Evolutionary conservation across 2,113 vertebrate genomes (phyloP), one percentile per base, ranked within the genome.

Genomic region (Thamnaconus septentrionalis): DNA sequence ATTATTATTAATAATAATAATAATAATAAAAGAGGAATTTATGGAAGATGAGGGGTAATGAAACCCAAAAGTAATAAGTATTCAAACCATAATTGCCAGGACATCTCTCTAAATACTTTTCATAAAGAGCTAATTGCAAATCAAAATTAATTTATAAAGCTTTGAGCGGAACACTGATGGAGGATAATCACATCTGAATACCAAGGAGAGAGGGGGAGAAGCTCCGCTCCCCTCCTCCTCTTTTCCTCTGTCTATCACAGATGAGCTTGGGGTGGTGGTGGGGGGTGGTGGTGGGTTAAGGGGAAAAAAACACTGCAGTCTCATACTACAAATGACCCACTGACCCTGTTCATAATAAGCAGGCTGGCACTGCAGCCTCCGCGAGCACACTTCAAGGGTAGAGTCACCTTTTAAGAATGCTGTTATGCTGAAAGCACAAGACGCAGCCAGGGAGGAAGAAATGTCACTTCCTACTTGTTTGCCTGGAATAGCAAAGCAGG

Each of bases 311-410:
- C 44, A 51, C 66, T 69, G 61, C 59, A 70, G 74, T 76, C 70
- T 75, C 39, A 42, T 56, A 39, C 59, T 66, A 67, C 57, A 52
- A 66, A 78, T 88, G 88, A 89, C 91, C 90, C 53, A 89, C 88
- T 91, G 89, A 91, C 90, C 86, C 82, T 86, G 53, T 85, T 88
- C 71, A 75, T 82, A 53, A 66, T 31, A 59, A 53, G 50, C 42
- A 64, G 73, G 56, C 56, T 69, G 54, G 45, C 58, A 59, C 59
- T 65, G 60, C 63, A 76, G 8, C 47, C 43, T 53, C 53, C 64
- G 59, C 62, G 50, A 61, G 69, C 67, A 50, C 51, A 51, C 54
- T 61, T 42, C 47, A 58, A 73, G 47, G 60, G 66, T 54, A 46
- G 48, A 70, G 69, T 76, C 71, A 80, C 69, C 75, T 72, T 84